A percentile compares a stretch with the other conserved stretches of the same genome.
Conservation (phyloP, 1,140 invertebrate species). For the Ceratosolen fusciceps region DNA sequence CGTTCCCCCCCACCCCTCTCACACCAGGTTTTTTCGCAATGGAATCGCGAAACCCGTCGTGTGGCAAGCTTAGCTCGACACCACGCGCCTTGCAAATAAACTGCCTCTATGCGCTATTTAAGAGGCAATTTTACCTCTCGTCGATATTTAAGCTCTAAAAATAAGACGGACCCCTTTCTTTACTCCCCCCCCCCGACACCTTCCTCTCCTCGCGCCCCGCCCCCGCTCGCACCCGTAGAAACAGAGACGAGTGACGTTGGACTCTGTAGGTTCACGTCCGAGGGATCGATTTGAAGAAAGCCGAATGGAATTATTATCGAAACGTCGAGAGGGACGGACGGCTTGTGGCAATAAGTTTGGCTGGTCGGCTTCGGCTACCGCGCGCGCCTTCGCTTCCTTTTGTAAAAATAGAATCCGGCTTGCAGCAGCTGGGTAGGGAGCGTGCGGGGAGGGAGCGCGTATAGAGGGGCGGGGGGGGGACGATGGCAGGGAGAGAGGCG, state of each 20-base stretch:
- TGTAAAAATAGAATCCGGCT: constrained; percentile 13
- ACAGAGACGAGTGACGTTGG: no score
- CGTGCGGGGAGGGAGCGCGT: neutral
- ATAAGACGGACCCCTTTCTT: no score
- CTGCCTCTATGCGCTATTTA: neutral
- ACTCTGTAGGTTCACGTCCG: no score
- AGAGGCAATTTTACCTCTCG: neutral
- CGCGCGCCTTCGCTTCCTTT: neutral
- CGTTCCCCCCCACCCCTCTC: no score
- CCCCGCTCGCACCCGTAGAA: no score
- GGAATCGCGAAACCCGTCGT: neutral
- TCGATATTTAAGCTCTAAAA: neutral
- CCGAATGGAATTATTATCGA: neutral
- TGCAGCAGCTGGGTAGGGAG: neutral
- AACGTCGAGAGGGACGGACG: neutral
- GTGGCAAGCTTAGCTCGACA: neutral
- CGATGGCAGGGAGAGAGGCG: neutral
- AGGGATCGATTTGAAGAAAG: neutral
- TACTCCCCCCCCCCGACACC: no score
- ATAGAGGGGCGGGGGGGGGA: neutral
- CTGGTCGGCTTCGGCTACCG: neutral
- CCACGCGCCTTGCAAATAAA: neutral
- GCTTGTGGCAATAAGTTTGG: no score
- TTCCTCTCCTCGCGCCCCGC: no score
- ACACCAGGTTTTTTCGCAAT: neutral